A percentile compares a stretch with the other conserved stretches of the same genome.
Evolutionary conservation across 1,140 invertebrate genomes (phyloP).

Genomic region (Streblospio benedicti): DNA sequence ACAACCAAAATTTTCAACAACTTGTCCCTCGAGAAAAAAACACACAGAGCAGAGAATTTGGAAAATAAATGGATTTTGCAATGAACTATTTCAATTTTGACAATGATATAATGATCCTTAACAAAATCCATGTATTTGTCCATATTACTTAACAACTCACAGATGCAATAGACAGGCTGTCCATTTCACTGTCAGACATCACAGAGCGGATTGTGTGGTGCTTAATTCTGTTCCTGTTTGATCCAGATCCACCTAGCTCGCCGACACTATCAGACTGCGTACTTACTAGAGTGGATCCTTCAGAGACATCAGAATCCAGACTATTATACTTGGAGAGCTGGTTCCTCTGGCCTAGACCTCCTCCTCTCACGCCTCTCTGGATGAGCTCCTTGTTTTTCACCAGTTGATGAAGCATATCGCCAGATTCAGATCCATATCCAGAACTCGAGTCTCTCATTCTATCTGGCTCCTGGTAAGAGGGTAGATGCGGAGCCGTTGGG

Average conservation of each 20-base stretch:
- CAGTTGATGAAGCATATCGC: slow-evolving; percentile 41
- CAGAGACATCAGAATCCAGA: slow-evolving; percentile 16
- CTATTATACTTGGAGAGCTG: slow-evolving; percentile 10
- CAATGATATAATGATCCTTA: too few species aligned
- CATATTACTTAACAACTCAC: too few species aligned
- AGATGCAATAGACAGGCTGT: not conserved
- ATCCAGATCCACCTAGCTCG: not conserved
- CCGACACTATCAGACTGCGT: not conserved
- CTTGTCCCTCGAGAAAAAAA: too few species aligned
- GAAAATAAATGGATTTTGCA: too few species aligned
- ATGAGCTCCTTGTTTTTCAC: slow-evolving; percentile 45
- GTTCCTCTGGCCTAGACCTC: too few species aligned
- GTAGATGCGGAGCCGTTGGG: too few species aligned
- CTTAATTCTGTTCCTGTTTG: not conserved
- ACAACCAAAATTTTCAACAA: too few species aligned
- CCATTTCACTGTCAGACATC: not conserved
- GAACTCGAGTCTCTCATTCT: slow-evolving; percentile 48
- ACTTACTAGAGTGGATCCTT: slow-evolving; percentile 11
- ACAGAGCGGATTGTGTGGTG: not conserved
- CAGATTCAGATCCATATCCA: slow-evolving; percentile 63
- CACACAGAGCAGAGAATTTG: too few species aligned
- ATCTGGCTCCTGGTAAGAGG: too few species aligned
- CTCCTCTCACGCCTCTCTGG: slow-evolving; percentile 18
- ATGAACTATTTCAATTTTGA: too few species aligned
- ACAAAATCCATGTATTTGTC: too few species aligned